These are phyloP conservation scores for Rattus norvegicus DNA, from an alignment of 2,113 vertebrate genomes.

Conservation along the genomic window DNA sequence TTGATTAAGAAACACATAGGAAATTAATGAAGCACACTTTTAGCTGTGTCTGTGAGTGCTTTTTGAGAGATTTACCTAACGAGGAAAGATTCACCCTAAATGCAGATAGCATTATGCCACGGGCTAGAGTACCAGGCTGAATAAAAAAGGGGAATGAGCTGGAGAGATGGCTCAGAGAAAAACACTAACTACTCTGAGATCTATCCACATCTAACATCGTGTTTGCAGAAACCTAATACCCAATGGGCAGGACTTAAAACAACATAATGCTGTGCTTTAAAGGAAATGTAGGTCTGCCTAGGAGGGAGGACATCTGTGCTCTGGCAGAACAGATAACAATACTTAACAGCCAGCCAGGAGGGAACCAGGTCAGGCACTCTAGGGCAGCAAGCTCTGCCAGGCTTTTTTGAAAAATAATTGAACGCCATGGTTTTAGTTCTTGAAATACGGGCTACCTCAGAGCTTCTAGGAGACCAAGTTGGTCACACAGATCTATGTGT, in stretches of 20 bases:
- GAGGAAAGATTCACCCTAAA: neutral
- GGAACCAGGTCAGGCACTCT: neutral
- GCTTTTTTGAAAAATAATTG: neutral
- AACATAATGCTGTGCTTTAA: neutral
- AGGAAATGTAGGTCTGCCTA: neutral
- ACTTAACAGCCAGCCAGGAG: neutral
- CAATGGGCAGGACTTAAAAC: neutral
- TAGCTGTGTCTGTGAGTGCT: neutral
- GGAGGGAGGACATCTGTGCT: accelerated
- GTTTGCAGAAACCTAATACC: neutral
- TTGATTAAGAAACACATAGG: neutral
- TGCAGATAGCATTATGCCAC: neutral
- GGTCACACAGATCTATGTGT: neutral
- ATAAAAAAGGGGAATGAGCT: neutral
- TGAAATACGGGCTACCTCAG: neutral
- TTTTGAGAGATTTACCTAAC: neutral
- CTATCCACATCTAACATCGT: neutral
- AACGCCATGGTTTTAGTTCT: neutral
- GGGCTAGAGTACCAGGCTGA: neutral
- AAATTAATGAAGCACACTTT: neutral
- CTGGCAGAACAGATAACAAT: neutral
- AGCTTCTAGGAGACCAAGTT: neutral
- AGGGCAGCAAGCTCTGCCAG: neutral
- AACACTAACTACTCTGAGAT: neutral
- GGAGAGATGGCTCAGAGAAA: neutral